Percentiles rank a stretch among this genome's conserved stretches.
Conservation (phyloP, 2,888 invertebrate genomes). For the Morpho deidamia region DNA sequence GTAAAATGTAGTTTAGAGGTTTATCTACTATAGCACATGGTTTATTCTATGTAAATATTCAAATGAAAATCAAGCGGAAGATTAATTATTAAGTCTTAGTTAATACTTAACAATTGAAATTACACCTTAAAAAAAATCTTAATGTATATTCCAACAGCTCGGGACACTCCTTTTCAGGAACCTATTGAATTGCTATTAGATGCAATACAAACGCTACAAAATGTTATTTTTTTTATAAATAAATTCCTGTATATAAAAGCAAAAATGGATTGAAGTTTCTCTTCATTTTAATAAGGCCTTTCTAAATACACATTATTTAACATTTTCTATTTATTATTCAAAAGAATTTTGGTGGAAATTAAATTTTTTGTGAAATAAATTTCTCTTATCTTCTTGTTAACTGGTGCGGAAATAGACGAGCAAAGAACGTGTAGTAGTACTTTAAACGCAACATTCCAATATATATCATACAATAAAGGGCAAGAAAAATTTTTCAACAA, state of each 20-base stretch:
- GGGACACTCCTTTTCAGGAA: too few species aligned
- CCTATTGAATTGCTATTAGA: too few species aligned
- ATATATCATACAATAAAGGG: constrained; percentile 52
- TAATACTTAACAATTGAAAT: too few species aligned
- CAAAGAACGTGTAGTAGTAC: constrained; percentile 18
- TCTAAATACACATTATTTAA: background rate
- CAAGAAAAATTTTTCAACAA: constrained; percentile 52
- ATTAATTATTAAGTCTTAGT: too few species aligned
- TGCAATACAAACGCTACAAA: too few species aligned
- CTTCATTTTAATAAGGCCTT: background rate
- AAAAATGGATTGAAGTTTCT: background rate
- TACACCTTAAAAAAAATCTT: too few species aligned
- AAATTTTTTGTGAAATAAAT: constrained; percentile 8
- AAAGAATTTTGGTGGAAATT: background rate
- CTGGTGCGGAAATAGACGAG: constrained; percentile 4
- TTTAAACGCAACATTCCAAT: constrained; percentile 29
- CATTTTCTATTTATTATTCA: background rate
- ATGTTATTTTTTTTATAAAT: too few species aligned
- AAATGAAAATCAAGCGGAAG: too few species aligned
- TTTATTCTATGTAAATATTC: too few species aligned
- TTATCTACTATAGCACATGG: too few species aligned
- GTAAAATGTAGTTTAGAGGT: too few species aligned
- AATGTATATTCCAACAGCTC: too few species aligned
- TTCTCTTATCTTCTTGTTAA: constrained; percentile 12
- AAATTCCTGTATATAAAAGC: background rate